Evolutionary conservation across 2,113 vertebrate genomes (phyloP), one percentile per base, ranked within the genome.

Genomic region (Hydrolagus affinis): DNA sequence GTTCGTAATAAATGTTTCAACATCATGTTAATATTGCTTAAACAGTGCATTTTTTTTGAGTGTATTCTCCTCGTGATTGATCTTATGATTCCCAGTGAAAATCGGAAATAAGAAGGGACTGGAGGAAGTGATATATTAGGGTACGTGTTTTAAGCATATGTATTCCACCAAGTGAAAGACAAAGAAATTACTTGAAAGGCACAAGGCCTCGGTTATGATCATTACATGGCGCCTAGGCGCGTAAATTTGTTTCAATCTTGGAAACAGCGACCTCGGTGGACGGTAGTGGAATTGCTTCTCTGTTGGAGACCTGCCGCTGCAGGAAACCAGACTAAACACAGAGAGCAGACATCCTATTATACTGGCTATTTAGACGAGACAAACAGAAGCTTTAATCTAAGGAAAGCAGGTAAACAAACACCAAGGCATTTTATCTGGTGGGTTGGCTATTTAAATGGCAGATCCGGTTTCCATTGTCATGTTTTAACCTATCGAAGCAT

Each of bases 191-290:
- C 44, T 88, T 86, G 11, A 88, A 86, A 88, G 90, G 90, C 93
- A 94, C 96, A 96, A 97, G 96, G 94, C 96, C 96, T 97, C 95
- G 95, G 96, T 96, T 96, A 97, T 87, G 96, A 97, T 95, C 96
- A 97, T 93, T 95, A 94, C 92, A 91, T 91, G 90, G 93, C 91
- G 93, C 92, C 91, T 89, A 89, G 93, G 92, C 92, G 91, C 89
- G 92, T 91, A 92, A 90, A 89, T 95, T 83, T 83, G 78, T 19
- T 64, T 83, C 66, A 60, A 32, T 83, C 78, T 68, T 64, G 60
- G 90, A 93, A 93, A 94, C 93, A 91, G 93, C 94, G 93, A 94
- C 92, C 89, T 89, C 89, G 88, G 87, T 90, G 87, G 92, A 86
- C 74, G 88, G 85, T 86, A 78, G 73, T 87, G 87, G 86, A 86